Evolutionary conservation across 2,797 vertebrate species (phyloP).

Genomic region (Sitta carolinensis): DNA sequence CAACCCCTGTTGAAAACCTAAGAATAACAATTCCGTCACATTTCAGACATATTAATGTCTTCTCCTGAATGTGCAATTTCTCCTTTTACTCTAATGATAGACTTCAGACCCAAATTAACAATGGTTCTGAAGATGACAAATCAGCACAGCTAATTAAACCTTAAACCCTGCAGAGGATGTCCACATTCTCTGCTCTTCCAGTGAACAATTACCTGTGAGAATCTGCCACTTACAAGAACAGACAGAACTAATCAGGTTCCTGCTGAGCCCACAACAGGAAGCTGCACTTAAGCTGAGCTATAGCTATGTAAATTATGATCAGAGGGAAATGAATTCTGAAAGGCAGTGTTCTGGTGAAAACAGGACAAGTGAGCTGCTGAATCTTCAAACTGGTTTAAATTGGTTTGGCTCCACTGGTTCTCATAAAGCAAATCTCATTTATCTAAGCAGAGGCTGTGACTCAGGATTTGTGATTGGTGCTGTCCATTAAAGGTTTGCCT

Average conservation of each 20-base stretch:
- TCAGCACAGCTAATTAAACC: conserved; percentile 1
- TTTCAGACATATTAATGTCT: background rate
- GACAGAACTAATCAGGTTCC: conserved; percentile 20
- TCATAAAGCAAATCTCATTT: conserved; percentile 22
- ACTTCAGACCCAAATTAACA: background rate
- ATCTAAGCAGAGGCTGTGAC: background rate
- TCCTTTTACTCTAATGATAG: background rate
- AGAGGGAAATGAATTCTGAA: conserved; percentile 31
- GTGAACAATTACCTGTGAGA: background rate
- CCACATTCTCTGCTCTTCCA: background rate
- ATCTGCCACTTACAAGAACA: background rate
- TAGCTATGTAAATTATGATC: conserved; percentile 26
- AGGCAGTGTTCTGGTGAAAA: conserved; percentile 2
- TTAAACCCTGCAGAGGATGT: background rate
- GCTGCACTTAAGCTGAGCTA: background rate
- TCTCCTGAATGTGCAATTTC: background rate
- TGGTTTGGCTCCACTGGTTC: conserved; percentile 17
- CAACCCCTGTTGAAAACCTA: background rate
- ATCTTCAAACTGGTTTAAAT: conserved; percentile 42
- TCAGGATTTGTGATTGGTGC: background rate
- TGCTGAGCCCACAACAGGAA: background rate
- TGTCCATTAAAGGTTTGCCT: background rate
- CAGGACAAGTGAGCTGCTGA: background rate
- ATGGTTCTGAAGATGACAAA: background rate
- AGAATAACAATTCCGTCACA: background rate